These are phyloP conservation scores for Carassius auratus DNA, from an alignment of 2,113 vertebrate genomes.

Conservation along the genomic window DNA sequence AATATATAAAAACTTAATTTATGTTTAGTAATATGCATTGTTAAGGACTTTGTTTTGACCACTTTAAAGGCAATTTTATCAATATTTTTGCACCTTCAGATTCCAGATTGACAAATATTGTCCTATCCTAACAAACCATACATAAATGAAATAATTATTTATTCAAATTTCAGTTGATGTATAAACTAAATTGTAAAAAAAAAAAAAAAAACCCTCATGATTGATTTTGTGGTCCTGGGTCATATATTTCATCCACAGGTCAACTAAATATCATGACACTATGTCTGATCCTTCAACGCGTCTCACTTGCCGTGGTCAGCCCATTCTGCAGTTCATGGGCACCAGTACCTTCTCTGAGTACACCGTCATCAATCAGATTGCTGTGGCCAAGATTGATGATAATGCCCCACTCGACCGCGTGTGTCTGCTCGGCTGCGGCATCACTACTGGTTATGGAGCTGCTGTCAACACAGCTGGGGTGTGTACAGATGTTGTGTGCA, in stretches of 20 bases:
- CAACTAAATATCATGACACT: constrained; percentile 50
- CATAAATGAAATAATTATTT: too few relatives aligned
- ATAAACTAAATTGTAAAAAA: too few relatives aligned
- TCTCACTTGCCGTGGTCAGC: constrained; percentile 80
- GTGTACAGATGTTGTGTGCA: background rate
- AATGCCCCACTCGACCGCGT: constrained; percentile 82
- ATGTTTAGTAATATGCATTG: too few relatives aligned
- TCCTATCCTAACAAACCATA: too few relatives aligned
- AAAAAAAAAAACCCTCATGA: too few relatives aligned
- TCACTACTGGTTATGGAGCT: constrained; percentile 84
- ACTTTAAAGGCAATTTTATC: too few relatives aligned
- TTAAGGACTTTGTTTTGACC: too few relatives aligned
- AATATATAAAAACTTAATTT: too few relatives aligned
- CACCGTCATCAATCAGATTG: constrained; percentile 77
- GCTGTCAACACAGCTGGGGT: constrained; percentile 84
- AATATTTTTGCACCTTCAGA: too few relatives aligned
- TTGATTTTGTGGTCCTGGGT: too few relatives aligned
- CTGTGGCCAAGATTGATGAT: constrained; percentile 76
- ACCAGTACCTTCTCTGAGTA: constrained; percentile 85
- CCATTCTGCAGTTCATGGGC: constrained; percentile 78
- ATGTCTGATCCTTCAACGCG: constrained; percentile 74
- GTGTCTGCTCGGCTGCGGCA: constrained; percentile 80
- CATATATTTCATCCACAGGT: constrained; percentile 54
- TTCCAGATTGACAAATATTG: too few relatives aligned
- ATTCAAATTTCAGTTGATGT: too few relatives aligned